Evolutionary conservation across 2,888 invertebrate species (phyloP), one percentile per base, ranked within the genome.

Genomic region (Chrysodeixis includens): DNA sequence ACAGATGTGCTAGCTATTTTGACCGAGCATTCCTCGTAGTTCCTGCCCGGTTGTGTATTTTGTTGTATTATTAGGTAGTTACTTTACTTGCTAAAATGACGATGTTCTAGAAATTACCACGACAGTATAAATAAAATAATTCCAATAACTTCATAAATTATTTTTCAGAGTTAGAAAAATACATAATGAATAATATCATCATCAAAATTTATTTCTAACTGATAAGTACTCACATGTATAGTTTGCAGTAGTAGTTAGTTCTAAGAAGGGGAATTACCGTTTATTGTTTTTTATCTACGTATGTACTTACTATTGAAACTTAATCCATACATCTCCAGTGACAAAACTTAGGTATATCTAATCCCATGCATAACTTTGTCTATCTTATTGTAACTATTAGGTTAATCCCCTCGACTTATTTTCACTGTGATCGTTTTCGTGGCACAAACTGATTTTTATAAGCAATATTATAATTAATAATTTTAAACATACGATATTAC

Each of bases 1-100:
- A 79, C 88, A 88, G 83, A 88, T 88, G 88, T 76, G 78, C 70
- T 55, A 59, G 76, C 78, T 84, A 81, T 84, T 83, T 82, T 69
- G 71, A 71, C 74, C 56, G 60, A 57, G 62, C 62, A 66, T 67
- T 66, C 63, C 18, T 59, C 68, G 59, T 69, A 71, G 65, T 81
- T 79, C 71, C 69, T 69, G 65, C 60, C 78, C 71, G 49, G 20
- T 49, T 78, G 71, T 72, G n/a, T n/a, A n/a, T 66, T 40, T 51
- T 14, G 32, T 14, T 54, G 26, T 67, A 8, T 52, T 58, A 20
- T 10, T 3, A 2, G 22, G 32, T 52, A 14, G 32, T 16, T 56
- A 53, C 14, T 4, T 16, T 56, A 53, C 14, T 4, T n/a, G 40
- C 40, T 20, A 20, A 49, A 20, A 10, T 12, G 18, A 20, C 8